Evolutionary conservation across 1,140 invertebrate species (phyloP), one percentile per base, ranked within the genome.

Genomic region (Zeugodacus cucurbitae): DNA sequence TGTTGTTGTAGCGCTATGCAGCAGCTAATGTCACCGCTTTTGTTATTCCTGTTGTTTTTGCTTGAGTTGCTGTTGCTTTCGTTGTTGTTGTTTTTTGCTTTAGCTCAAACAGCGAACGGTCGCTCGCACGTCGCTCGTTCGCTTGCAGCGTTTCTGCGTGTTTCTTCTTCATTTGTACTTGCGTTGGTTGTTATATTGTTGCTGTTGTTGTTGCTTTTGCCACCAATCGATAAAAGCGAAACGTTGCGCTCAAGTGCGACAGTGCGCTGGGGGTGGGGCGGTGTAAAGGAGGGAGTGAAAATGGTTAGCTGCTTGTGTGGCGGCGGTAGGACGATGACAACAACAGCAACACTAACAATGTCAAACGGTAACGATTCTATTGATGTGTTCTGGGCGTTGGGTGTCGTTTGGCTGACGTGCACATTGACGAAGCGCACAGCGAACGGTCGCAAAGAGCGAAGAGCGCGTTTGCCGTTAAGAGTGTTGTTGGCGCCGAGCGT

Each of bases 151-250:
- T 37, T 82, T 44, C 74, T 82, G 74, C 74, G 74, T 82, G 74
- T 82, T 82, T 82, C 74, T 82, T 82, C 74, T 82, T 82, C 74
- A 82, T 48, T 34, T 70, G 14, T 34, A 70, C 5, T 32, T 70
- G 32, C 17, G 34, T 70, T 70, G 10, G 0, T 34, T 34, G 34
- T 70, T 29, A 20, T 37, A 17, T 70, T 34, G 64, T 70, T 48
- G 11, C 11, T 44, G 41, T 78, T 14, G 4, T 29, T 82, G 37
- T 26, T 82, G 74, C 26, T 82, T 82, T 82, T 82, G 26, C 74
- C 22, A 82, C 74, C 41, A 82, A 82, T 87, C 86, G 86, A 87
- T 87, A 87, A 87, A 87, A 87, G 57, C 57, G 54, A 82, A 82
- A 82, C 74, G 44, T 82, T 11, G 74, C 74, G 41, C 37, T 37